Conservation (phyloP, 2,113 vertebrate genomes). For the Xenus cinereus region DNA sequence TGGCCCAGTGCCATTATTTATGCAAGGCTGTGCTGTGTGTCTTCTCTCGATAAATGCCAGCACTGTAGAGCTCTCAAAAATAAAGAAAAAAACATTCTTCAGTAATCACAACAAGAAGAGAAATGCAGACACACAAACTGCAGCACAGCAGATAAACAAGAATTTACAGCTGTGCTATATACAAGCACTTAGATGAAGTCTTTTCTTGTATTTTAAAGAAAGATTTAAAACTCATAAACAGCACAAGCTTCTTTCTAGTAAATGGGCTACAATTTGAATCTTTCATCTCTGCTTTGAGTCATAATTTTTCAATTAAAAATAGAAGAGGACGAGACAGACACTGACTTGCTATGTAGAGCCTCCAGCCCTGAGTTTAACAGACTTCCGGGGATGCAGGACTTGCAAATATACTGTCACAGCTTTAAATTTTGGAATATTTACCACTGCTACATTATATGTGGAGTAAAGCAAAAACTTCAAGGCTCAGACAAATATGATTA, state of each 20-base stretch:
- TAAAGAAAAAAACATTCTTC: neutral
- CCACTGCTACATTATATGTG: neutral
- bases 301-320: slow-evolving; percentile 14
- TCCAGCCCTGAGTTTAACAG: neutral
- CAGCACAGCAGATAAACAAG: slow-evolving; percentile 35
- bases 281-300: neutral
- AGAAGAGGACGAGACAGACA: neutral
- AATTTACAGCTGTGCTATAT: neutral
- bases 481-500: neutral
- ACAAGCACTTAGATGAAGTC: neutral
- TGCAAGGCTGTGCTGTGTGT: slow-evolving; percentile 19
- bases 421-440: neutral
- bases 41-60: slow-evolving; percentile 57
- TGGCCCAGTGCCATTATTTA: slow-evolving; percentile 41
- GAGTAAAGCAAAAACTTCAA: neutral
- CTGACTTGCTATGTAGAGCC: neutral
- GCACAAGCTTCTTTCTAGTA: neutral
- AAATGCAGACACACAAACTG: neutral
- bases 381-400: neutral
- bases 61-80: neutral
- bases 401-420: neutral
- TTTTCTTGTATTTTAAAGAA: neutral
- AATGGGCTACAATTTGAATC: neutral
- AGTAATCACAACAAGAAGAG: slow-evolving; percentile 31
- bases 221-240: neutral